Conservation (phyloP, 2,113 vertebrate species). For the Tetrao urogallus region DNA sequence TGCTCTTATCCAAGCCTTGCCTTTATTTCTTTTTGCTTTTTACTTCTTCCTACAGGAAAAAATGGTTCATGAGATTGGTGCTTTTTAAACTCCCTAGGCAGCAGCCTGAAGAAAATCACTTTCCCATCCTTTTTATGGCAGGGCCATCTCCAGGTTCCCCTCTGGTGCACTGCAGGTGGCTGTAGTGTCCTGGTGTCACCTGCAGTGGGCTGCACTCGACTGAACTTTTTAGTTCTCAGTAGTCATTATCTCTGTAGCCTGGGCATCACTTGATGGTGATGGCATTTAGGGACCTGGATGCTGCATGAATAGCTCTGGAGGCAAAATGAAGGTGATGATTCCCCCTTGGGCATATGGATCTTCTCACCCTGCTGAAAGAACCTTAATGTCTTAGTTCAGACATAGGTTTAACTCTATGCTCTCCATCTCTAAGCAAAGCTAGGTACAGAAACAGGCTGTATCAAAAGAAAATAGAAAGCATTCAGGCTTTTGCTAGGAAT, state of each 20-base stretch:
- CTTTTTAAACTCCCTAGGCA: not conserved
- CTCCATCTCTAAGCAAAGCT: not conserved
- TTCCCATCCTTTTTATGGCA: not conserved
- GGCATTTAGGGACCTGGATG: not conserved
- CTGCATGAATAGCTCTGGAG: not conserved
- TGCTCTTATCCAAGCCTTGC: not conserved
- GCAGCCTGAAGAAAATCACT: not conserved
- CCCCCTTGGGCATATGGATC: not conserved
- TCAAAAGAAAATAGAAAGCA: not conserved
- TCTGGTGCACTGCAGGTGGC: accelerated
- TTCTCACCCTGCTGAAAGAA: not conserved
- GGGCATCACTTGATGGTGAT: not conserved
- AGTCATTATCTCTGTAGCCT: not conserved
- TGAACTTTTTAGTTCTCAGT: not conserved
- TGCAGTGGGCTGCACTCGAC: not conserved
- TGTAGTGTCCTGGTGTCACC: not conserved
- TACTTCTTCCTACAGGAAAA: not conserved
- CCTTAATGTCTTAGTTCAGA: not conserved
- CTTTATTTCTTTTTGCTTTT: not conserved
- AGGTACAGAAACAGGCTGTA: not conserved
- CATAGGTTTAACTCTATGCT: not conserved
- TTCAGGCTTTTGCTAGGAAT: not conserved
- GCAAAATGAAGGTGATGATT: not conserved
- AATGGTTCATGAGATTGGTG: not conserved
- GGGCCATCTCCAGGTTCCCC: not conserved